Evolutionary conservation across 2,797 vertebrate species (phyloP).

Genomic region (Oreortyx pictus): DNA sequence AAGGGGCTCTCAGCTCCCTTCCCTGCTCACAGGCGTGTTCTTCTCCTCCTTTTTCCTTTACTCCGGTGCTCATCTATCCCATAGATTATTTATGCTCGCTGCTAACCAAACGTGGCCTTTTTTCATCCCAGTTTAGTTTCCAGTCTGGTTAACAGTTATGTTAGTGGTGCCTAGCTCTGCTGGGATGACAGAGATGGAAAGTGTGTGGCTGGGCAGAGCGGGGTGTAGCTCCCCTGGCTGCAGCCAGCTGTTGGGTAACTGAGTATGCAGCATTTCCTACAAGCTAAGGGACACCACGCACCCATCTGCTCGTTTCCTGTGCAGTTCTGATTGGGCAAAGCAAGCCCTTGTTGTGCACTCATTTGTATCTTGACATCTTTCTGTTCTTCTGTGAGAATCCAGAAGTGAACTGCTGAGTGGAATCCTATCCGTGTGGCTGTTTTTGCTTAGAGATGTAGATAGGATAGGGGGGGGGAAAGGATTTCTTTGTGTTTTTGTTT

Average conservation of each 20-base stretch:
- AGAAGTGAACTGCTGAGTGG: not conserved
- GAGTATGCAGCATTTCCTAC: not conserved
- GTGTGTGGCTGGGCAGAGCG: too few species aligned
- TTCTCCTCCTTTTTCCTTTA: not conserved
- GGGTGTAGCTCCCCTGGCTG: not conserved
- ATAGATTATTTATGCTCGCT: not conserved
- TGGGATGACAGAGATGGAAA: not conserved
- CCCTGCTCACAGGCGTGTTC: not conserved
- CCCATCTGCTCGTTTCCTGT: not conserved
- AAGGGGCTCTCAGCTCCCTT: not conserved
- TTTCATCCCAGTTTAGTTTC: not conserved
- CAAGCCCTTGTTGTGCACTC: not conserved
- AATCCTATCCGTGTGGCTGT: fast-evolving
- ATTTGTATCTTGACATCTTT: not conserved
- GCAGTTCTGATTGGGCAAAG: not conserved
- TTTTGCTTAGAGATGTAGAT: not conserved
- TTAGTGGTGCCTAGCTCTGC: not conserved
- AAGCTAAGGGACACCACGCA: not conserved
- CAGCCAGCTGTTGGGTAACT: not conserved
- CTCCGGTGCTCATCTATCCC: not conserved
- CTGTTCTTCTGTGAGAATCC: not conserved
- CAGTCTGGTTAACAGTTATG: not conserved
- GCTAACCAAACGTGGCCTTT: not conserved
- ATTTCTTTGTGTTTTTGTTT: not conserved
- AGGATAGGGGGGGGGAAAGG: fast-evolving